Evolutionary conservation across 1,140 invertebrate species (phyloP), one percentile per base, ranked within the genome.

Genomic region (Zaprionus taronus): DNA sequence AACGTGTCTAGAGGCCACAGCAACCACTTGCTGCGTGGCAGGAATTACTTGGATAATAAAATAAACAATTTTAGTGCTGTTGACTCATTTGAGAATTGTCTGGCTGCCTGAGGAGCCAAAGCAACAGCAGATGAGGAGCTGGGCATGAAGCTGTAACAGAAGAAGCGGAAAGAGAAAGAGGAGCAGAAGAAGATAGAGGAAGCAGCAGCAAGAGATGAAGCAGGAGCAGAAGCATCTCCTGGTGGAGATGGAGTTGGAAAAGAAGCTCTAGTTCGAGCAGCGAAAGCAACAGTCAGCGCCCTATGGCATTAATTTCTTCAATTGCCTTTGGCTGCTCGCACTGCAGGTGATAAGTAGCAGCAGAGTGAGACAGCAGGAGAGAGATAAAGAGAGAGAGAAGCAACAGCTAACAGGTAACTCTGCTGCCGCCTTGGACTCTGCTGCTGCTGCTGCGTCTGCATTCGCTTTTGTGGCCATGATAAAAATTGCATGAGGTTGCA

Each of bases 71-170:
- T 91, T 86, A 91, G 56, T 87, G 60, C 85, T 91, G 85, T 83
- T 85, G 89, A 86, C 82, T 91, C 90, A 91, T 91, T 91, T 86
- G 90, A 91, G 90, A 91, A 83, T 91, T 91, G 90, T 83, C 86
- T 90, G 81, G 60, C 81, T 72, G 77, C 20, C 63, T 61, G 44
- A n/a, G 15, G 67, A 26, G 12, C 31, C 31, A 34, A 26, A 11
- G 44, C 15, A 68, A 61, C 31, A 58, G 53, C 24, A 36, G 49
- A 31, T 1, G 26, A 31, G 28, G 3, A 31, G 28, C 28, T 9
- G 31, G 9, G 9, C 9, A 34, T 34, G 31, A 11, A 34, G 31
- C 7, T 31, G 28, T 31, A 31, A 31, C 31, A 34, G 31, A 11
- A 34, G 31, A 31, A 31, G 28, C 28, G 11, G 28, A 0, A 31